These are phyloP conservation scores for Sapayoa aenigma DNA, from an alignment of 2,113 vertebrate species.

Conservation along the genomic window DNA sequence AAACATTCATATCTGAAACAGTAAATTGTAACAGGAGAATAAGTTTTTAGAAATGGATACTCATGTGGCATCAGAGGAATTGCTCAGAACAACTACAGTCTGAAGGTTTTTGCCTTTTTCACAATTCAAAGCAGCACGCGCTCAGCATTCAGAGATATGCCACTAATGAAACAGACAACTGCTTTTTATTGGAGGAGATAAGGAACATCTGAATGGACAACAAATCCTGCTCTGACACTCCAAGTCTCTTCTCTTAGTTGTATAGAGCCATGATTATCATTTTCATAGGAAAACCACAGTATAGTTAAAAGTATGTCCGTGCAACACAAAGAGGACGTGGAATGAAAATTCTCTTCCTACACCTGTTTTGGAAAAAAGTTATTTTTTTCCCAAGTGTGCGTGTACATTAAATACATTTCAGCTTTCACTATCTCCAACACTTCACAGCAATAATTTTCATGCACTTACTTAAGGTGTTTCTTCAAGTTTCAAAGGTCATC, in stretches of 20 bases:
- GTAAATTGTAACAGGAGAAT: neutral
- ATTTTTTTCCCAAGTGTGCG: neutral
- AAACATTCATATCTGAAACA: neutral
- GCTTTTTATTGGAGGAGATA: neutral
- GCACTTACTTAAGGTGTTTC: neutral
- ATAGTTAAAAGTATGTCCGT: neutral
- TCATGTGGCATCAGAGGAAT: neutral
- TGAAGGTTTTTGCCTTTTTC: neutral
- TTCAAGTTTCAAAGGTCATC: slow-evolving; percentile 8
- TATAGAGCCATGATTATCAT: neutral
- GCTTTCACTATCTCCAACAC: neutral
- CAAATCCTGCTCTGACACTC: neutral
- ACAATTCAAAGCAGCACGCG: neutral
- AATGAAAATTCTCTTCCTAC: neutral
- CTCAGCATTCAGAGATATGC: neutral
- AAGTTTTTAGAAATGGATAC: neutral
- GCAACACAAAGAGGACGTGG: neutral
- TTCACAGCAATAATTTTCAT: neutral
- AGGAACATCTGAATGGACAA: neutral
- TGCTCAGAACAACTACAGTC: neutral
- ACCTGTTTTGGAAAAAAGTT: neutral
- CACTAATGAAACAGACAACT: neutral
- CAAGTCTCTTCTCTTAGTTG: neutral
- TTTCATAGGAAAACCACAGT: neutral
- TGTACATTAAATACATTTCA: neutral